phyloP scores from a whole-genome alignment of 2,888 invertebrate species.

The Rhaphigaster nebulosa region DNA sequence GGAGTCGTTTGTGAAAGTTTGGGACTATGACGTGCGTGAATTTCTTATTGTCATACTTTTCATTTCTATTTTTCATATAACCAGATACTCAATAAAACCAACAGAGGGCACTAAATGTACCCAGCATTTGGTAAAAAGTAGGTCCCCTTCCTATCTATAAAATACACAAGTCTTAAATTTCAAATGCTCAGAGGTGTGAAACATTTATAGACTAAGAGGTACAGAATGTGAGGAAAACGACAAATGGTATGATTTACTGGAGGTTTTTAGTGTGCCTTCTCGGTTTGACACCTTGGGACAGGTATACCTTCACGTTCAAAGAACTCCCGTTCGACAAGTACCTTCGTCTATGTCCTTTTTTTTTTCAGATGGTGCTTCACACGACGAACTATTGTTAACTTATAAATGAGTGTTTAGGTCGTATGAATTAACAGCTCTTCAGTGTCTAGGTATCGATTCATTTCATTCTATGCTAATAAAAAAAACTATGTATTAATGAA shows the following conservation, averaged over 20 bases:
- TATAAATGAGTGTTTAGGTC: background rate
- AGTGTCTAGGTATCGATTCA: background rate
- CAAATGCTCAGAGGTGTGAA: background rate
- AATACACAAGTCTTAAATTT: background rate
- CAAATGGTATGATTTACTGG: background rate
- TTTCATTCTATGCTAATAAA: background rate
- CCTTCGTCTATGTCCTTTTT: background rate
- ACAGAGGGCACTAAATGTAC: background rate
- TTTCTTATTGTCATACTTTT: too few relatives aligned
- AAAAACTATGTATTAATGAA: background rate
- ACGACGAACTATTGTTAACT: background rate
- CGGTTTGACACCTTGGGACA: background rate
- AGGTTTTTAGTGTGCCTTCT: background rate
- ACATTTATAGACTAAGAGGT: background rate
- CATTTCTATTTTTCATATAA: too few relatives aligned
- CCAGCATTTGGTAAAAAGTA: background rate
- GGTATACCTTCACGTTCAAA: background rate
- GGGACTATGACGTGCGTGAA: too few relatives aligned
- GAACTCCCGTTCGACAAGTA: background rate
- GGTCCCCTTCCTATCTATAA: background rate
- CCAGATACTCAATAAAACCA: background rate
- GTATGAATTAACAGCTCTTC: background rate
- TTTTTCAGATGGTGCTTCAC: constrained; percentile 2
- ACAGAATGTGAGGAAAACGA: background rate
- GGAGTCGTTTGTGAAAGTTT: too few relatives aligned